phyloP scores from a whole-genome alignment of 2,113 vertebrate genomes.

The Caracal caracal region DNA sequence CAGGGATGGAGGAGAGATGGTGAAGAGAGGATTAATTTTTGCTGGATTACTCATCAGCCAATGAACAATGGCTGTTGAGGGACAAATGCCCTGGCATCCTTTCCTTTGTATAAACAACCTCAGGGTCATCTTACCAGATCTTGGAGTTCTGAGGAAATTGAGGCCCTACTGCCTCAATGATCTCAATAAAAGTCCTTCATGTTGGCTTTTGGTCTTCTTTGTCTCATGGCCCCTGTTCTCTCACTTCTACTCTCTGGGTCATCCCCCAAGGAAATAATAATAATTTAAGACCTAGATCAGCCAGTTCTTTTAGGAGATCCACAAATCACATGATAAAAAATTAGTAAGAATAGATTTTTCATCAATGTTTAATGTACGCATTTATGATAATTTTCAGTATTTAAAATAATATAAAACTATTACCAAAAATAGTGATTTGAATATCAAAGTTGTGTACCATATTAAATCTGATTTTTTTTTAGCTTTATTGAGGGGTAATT shows the following conservation, averaged over 20 bases:
- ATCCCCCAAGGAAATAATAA: not conserved
- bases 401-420: not conserved
- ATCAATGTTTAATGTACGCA: not conserved
- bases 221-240: too few species aligned
- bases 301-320: not conserved
- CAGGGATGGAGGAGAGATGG: not conserved
- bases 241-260: not conserved
- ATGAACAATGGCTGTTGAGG: not conserved
- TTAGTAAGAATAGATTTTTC: not conserved
- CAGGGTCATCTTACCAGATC: not conserved
- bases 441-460: not conserved
- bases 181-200: not conserved
- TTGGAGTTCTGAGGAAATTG: not conserved
- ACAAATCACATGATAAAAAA: not conserved
- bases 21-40: not conserved
- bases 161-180: not conserved
- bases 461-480: not conserved
- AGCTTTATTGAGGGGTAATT: not conserved
- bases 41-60: not conserved
- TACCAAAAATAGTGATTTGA: not conserved
- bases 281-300: not conserved
- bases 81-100: not conserved
- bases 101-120: not conserved
- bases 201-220: not conserved
- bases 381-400: not conserved